Evolutionary conservation across 2,797 vertebrate genomes (phyloP).

Genomic region (Anabacerthia variegaticeps): DNA sequence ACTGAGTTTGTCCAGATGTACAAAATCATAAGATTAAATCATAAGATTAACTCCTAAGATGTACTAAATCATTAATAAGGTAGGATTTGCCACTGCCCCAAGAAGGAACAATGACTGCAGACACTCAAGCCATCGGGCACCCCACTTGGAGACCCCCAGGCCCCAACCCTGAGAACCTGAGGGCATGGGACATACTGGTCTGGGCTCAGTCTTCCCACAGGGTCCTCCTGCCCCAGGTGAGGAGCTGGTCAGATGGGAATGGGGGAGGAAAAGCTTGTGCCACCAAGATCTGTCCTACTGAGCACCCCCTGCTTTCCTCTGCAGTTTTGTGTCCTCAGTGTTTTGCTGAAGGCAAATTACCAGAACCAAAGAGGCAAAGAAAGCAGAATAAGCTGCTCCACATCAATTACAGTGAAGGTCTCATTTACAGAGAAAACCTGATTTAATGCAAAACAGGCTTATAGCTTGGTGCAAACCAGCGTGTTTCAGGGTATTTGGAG

Average conservation of each 20-base stretch:
- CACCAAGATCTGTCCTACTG: not conserved
- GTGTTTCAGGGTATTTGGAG: conserved; percentile 23
- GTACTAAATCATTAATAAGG: too few species aligned
- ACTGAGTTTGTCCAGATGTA: too few species aligned
- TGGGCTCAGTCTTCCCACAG: not conserved
- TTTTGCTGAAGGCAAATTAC: conserved; percentile 24
- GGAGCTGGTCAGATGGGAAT: not conserved
- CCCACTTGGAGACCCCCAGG: rapidly evolving
- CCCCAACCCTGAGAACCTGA: rapidly evolving
- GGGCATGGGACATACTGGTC: not conserved
- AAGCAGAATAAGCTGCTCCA: conserved; percentile 30
- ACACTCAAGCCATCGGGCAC: not conserved
- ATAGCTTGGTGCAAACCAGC: not conserved
- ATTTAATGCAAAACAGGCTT: conserved; percentile 52
- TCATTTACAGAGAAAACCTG: conserved; percentile 44
- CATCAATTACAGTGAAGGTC: conserved; percentile 43
- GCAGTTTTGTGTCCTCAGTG: not conserved
- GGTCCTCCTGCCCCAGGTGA: not conserved
- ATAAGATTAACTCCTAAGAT: too few species aligned
- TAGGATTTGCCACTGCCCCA: not conserved
- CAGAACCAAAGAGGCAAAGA: conserved; percentile 40
- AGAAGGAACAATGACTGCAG: rapidly evolving
- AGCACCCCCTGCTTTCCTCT: not conserved
- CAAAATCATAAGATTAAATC: too few species aligned
- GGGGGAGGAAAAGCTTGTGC: not conserved